Evolutionary conservation across 2,113 vertebrate species (phyloP), one percentile per base, ranked within the genome.

Genomic region (Hippolais icterina): DNA sequence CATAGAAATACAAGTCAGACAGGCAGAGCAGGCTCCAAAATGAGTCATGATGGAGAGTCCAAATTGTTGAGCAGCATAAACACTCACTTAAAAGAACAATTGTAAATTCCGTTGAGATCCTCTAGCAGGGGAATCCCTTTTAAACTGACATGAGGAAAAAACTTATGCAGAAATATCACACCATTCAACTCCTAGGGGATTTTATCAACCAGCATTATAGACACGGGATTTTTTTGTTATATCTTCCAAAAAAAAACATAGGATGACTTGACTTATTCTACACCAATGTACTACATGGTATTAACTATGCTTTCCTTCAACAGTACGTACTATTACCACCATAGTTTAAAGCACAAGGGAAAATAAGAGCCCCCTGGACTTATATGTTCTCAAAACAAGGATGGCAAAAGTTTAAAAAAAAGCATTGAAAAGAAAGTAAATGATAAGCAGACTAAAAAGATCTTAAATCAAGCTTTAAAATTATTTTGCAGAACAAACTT

Each of bases 71-170:
- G 76, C 23, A 90, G 61, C 69, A 87, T 74, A 90, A 90, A 96
- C 3, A 9, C 83, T 86, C 85, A 83, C 59, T 95, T 90, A 87
- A 90, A 96, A 92, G 80, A 79, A 92, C 52, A 94, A 87, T 44
- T 60, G 39, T 63, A 90, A 90, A 75, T 81, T 90, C 52, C 56
- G 71, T 65, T 63, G 41, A 88, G 44, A 83, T 29, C n/a, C n/a
- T 94, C 46, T n/a, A 68, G 31, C 46, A 85, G 33, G 41, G 39
- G 21, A 92, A 49, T 53, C 17, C 70, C 53, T 88, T 78, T 91
- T 52, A 78, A 93, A 89, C 9, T 50, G 47, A 53, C 28, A 19
- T 20, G 28, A 71, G 76, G 31, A n/a, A 66, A 65, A 86, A 95
- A 85, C 35, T 22, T 8, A 35, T 37, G 49, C 41, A 86, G 65